Evolutionary conservation across 2,888 invertebrate genomes (phyloP).

Genomic region (Phymatocera aterrima): DNA sequence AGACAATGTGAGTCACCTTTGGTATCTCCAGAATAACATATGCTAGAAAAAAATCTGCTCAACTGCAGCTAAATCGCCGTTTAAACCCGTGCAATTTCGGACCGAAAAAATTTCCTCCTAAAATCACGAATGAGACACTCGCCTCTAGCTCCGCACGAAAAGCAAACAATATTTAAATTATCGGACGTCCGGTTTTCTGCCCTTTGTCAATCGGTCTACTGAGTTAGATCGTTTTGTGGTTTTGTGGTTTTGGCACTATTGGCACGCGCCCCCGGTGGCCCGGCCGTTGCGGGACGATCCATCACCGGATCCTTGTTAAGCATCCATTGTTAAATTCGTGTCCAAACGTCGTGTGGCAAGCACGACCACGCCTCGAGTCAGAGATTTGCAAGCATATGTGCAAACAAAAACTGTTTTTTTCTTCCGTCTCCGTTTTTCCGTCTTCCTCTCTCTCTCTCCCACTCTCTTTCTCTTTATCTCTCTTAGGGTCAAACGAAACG

Average conservation of each 20-base stretch:
- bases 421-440: background rate
- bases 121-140: background rate
- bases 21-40: background rate
- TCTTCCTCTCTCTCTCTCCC: background rate
- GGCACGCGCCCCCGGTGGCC: conserved; percentile 29
- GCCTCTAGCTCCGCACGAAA: background rate
- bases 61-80: background rate
- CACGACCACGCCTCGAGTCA: background rate
- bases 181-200: conserved; percentile 34
- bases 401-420: background rate
- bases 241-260: conserved; percentile 36
- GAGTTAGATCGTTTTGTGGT: conserved; percentile 22
- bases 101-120: background rate
- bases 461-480: no score
- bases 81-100: background rate
- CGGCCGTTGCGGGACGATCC: conserved; percentile 54
- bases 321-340: conserved; percentile 56
- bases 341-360: conserved; percentile 18
- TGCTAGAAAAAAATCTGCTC: conserved; percentile 10
- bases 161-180: conserved; percentile 4
- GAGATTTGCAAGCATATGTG: conserved; percentile 18
- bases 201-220: conserved; percentile 1
- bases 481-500: no score
- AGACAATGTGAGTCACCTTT: background rate
- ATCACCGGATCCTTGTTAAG: conserved; percentile 63